Percentiles rank a stretch among this genome's conserved stretches.
Conservation (phyloP, 2,797 vertebrate species). For the Chromobotia macracanthus region DNA sequence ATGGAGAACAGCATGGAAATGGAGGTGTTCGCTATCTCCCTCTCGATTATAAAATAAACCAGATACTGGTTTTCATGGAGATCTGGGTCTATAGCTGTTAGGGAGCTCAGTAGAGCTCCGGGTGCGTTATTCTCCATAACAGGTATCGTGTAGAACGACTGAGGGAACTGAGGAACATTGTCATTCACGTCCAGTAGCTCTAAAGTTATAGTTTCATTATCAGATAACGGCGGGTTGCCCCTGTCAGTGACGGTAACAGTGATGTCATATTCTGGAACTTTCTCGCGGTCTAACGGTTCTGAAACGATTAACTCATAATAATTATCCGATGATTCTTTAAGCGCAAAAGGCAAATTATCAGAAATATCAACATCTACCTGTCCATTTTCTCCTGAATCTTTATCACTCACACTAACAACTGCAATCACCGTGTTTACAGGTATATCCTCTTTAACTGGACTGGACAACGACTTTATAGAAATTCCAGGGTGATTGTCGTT, state of each 20-base stretch:
- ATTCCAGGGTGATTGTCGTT: slow-evolving; percentile 76
- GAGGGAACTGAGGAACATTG: slow-evolving; percentile 68
- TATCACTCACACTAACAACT: slow-evolving; percentile 72
- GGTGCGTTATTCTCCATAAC: slow-evolving; percentile 63
- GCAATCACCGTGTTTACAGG: slow-evolving; percentile 68
- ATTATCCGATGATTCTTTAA: slow-evolving; percentile 67
- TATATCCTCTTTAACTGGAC: slow-evolving; percentile 69
- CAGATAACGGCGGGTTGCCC: slow-evolving; percentile 66
- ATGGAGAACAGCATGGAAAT: slow-evolving; percentile 65
- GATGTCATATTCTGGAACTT: slow-evolving; percentile 59
- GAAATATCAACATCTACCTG: slow-evolving; percentile 62
- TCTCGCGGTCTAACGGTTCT: slow-evolving; percentile 69
- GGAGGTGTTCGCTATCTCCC: slow-evolving; percentile 58
- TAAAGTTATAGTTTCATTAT: slow-evolving; percentile 64
- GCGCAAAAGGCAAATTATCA: slow-evolving; percentile 57
- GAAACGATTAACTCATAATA: slow-evolving; percentile 70
- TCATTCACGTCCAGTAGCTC: slow-evolving; percentile 73
- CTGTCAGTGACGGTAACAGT: slow-evolving; percentile 65
- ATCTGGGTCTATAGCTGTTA: slow-evolving; percentile 65
- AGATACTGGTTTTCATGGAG: slow-evolving; percentile 67
- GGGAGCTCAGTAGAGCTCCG: slow-evolving; percentile 55
- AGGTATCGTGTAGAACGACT: slow-evolving; percentile 54
- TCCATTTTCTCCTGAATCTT: slow-evolving; percentile 69
- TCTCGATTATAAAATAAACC: slow-evolving; percentile 67
- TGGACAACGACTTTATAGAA: slow-evolving; percentile 67